Conservation (phyloP, 2,113 vertebrate species). For the Myanophis thanlyinensis region DNA sequence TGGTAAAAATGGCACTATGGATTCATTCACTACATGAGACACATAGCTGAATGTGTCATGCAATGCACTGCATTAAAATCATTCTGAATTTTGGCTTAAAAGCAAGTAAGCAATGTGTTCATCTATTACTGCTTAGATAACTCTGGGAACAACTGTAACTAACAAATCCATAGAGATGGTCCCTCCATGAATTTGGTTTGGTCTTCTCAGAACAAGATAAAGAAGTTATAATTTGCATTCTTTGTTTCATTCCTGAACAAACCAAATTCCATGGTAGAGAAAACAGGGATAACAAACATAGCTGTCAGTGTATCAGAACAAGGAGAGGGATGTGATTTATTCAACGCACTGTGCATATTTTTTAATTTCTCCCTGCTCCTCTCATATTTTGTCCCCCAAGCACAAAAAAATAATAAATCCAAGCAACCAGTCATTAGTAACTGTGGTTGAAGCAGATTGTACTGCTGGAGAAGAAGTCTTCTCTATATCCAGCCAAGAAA, state of each 20-base stretch:
- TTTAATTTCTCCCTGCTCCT: background rate
- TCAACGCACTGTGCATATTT: background rate
- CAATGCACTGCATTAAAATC: background rate
- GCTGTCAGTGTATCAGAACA: background rate
- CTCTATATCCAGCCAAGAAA: background rate
- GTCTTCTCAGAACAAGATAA: background rate
- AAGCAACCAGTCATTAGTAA: background rate
- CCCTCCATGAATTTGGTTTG: background rate
- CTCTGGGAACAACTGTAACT: background rate
- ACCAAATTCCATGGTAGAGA: background rate
- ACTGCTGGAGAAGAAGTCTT: background rate
- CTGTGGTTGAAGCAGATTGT: background rate
- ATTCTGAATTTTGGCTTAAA: background rate
- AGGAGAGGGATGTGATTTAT: background rate
- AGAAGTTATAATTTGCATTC: background rate
- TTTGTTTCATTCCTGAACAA: background rate
- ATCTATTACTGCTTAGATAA: background rate
- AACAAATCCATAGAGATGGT: background rate
- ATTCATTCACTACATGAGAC: background rate
- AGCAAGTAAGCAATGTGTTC: background rate
- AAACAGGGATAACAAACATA: background rate
- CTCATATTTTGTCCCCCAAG: background rate
- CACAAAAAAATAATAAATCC: background rate
- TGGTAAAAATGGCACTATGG: background rate
- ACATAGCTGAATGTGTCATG: background rate